Evolutionary conservation across 2,888 invertebrate species (phyloP).

Genomic region (Tipula unca): DNA sequence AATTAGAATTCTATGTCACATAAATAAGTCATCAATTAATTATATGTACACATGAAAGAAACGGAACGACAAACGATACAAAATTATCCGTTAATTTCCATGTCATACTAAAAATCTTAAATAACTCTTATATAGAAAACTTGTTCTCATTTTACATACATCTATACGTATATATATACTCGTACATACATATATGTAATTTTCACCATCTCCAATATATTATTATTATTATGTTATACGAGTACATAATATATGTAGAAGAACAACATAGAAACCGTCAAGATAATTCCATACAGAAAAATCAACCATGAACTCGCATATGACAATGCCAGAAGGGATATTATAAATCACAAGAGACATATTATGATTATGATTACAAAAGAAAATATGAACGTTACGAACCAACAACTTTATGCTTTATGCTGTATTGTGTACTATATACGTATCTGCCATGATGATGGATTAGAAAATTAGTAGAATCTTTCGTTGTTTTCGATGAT

Average conservation of each 20-base stretch:
- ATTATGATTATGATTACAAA: conserved; percentile 14
- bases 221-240: too few relatives aligned
- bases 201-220: background rate
- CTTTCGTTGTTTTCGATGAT: background rate
- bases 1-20: background rate
- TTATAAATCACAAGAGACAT: conserved; percentile 8
- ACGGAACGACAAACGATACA: background rate
- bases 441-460: background rate
- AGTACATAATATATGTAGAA: background rate
- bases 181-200: background rate
- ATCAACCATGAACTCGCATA: background rate
- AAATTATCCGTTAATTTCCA: background rate
- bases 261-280: background rate
- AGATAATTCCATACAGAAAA: background rate
- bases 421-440: background rate
- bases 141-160: background rate
- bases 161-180: background rate
- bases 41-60: background rate
- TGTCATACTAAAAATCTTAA: background rate
- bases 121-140: background rate
- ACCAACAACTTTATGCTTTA: background rate
- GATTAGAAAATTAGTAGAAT: conserved; percentile 8
- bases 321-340: background rate
- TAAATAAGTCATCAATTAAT: conserved; percentile 2
- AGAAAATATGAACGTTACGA: background rate